A percentile compares a stretch with the other conserved stretches of the same genome.
Conservation (phyloP, 2,888 invertebrate genomes). For the Spialia ferax region DNA sequence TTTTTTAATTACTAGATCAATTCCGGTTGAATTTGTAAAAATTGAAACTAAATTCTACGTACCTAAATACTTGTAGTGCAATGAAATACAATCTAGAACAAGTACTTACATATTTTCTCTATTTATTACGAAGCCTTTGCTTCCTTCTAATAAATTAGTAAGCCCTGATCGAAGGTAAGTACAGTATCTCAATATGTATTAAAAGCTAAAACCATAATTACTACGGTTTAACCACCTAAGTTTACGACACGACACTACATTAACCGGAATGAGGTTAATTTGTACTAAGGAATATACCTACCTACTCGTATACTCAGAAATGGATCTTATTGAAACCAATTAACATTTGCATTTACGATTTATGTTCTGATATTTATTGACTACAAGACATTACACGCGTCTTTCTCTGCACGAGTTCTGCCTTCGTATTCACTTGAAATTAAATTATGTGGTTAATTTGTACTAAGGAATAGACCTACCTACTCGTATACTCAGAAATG, state of each 20-base stretch:
- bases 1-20: too few species aligned
- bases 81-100: too few species aligned
- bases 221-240: not conserved
- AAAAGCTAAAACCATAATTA: not conserved
- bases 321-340: slow-evolving; percentile 36
- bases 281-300: slow-evolving; percentile 13
- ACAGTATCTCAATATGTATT: slow-evolving; percentile 1
- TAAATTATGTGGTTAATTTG: slow-evolving; percentile 26
- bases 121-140: too few species aligned
- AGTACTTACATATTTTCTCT: not conserved
- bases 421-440: not conserved
- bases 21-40: too few species aligned
- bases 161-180: not conserved
- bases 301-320: too few species aligned
- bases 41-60: too few species aligned
- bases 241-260: slow-evolving; percentile 15
- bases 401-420: not conserved
- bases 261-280: slow-evolving; percentile 34
- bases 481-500: too few species aligned
- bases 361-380: slow-evolving; percentile 14
- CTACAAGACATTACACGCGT: not conserved
- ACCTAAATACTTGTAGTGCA: too few species aligned
- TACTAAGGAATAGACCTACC: too few species aligned
- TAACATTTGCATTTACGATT: slow-evolving; percentile 34
- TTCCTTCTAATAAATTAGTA: not conserved